Conservation (phyloP, 2,797 vertebrate species). For the Ibycter americanus region DNA sequence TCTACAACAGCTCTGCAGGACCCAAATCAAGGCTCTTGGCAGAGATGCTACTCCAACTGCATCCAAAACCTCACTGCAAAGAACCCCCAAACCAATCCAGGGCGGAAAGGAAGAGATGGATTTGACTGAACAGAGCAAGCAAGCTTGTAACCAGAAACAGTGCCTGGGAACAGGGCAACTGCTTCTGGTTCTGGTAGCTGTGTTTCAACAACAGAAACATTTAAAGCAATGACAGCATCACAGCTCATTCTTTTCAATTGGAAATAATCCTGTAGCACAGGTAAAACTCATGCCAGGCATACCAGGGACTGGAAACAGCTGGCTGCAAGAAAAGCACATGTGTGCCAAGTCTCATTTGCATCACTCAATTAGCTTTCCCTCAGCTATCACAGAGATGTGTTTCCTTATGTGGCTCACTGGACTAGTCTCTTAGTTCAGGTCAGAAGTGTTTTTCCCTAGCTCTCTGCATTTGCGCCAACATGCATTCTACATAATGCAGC, state of each 20-base stretch:
- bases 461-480: background rate
- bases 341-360: constrained; percentile 51
- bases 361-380: constrained; percentile 30
- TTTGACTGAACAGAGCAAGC: background rate
- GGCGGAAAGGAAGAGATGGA: background rate
- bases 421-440: background rate
- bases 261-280: background rate
- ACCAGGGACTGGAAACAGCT: constrained; percentile 19
- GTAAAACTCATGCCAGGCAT: constrained; percentile 4
- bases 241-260: background rate
- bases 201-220: background rate
- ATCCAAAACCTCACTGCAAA: background rate
- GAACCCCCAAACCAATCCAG: background rate
- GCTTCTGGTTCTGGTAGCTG: background rate
- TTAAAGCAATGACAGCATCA: background rate
- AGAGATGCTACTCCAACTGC: background rate
- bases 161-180: background rate
- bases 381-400: background rate
- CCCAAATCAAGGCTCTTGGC: background rate
- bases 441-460: background rate
- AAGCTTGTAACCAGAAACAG: background rate
- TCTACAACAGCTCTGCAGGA: background rate
- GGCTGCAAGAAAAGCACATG: background rate
- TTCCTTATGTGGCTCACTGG: constrained; percentile 15
- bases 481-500: background rate